Percentiles rank a stretch among this genome's conserved stretches.
phyloP scores from a whole-genome alignment of 2,797 vertebrate genomes.

The Siniperca undulata region DNA sequence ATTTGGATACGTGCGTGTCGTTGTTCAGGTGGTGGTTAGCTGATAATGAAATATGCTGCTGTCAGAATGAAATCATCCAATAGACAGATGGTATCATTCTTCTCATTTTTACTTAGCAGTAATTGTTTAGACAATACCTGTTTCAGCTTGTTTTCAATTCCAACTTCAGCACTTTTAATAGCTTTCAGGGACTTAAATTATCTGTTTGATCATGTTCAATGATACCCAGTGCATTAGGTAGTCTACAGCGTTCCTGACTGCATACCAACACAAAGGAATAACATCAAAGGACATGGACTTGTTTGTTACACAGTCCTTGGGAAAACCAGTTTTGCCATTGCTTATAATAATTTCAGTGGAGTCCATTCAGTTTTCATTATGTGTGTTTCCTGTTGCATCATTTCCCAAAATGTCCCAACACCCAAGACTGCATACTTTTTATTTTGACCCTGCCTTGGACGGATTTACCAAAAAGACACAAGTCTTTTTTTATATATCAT shows the following conservation, averaged over 20 bases:
- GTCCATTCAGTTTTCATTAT: constrained; percentile 56
- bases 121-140: neutral
- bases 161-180: constrained; percentile 19
- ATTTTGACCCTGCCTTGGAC: neutral
- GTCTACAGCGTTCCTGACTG: constrained; percentile 32
- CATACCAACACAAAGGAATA: constrained; percentile 26
- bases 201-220: constrained; percentile 52
- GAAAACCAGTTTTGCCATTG: constrained; percentile 33
- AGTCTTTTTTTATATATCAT: neutral
- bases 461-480: constrained; percentile 3
- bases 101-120: constrained; percentile 3
- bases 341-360: constrained; percentile 40
- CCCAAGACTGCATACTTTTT: constrained; percentile 27
- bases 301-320: constrained; percentile 44
- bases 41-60: constrained; percentile 19
- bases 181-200: constrained; percentile 35
- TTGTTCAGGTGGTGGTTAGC: constrained; percentile 5
- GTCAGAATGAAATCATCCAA: constrained; percentile 6
- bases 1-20: neutral
- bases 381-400: constrained; percentile 55
- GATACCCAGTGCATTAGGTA: constrained; percentile 26
- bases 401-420: constrained; percentile 44
- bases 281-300: constrained; percentile 45
- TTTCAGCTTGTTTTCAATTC: constrained; percentile 29
- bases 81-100: neutral